phyloP scores from a whole-genome alignment of 2,797 vertebrate species.

The Sebastes glaucus region DNA sequence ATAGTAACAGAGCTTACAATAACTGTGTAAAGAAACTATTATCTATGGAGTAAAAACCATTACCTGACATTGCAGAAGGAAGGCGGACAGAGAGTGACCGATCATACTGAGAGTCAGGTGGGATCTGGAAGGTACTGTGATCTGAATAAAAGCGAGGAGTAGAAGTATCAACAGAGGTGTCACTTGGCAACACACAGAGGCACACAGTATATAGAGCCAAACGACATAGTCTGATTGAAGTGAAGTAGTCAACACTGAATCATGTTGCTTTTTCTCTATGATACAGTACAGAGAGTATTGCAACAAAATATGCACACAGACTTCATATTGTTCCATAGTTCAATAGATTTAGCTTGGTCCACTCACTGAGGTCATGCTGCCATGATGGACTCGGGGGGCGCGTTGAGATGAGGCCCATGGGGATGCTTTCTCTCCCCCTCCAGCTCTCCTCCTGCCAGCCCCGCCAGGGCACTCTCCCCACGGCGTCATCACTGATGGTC shows the following conservation, averaged over 20 bases:
- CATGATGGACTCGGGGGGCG: constrained; percentile 28
- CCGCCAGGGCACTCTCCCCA: constrained; percentile 24
- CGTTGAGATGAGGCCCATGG: constrained; percentile 59
- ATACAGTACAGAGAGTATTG: not conserved
- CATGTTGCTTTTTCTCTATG: not conserved
- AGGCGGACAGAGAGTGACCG: not conserved
- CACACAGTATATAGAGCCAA: not conserved
- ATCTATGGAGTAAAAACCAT: not conserved
- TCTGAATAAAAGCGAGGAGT: constrained; percentile 31
- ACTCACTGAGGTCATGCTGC: constrained; percentile 65
- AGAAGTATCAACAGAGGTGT: constrained; percentile 32
- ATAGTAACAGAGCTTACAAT: not conserved
- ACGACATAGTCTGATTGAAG: not conserved
- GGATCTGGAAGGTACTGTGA: constrained; percentile 48
- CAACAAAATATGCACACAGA: too few relatives aligned
- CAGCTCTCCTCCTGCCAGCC: constrained; percentile 60
- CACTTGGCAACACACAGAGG: constrained; percentile 44
- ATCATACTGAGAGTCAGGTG: constrained; percentile 24
- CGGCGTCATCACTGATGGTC: not conserved
- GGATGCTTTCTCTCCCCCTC: constrained; percentile 60
- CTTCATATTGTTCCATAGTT: not conserved
- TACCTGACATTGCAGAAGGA: constrained; percentile 62
- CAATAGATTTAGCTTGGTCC: not conserved
- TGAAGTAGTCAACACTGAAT: not conserved
- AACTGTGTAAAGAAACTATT: not conserved